Percentiles rank a stretch among this genome's conserved stretches.
phyloP scores from a whole-genome alignment of 2,888 invertebrate genomes.

The Calliopum simillimum region DNA sequence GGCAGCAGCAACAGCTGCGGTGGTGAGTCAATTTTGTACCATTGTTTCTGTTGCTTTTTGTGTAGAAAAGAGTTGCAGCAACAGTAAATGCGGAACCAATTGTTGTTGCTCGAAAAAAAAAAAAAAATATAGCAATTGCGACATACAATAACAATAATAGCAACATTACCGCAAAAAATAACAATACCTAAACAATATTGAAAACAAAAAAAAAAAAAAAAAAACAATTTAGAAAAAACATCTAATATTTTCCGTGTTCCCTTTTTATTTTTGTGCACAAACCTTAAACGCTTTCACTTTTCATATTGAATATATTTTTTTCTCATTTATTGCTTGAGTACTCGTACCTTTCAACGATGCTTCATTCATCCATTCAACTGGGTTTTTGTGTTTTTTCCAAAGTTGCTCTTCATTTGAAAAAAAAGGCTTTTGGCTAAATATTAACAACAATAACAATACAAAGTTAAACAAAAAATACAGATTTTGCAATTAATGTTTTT shows the following conservation, averaged over 20 bases:
- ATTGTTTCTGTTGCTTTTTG: neutral
- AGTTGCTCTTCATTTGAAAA: conserved; percentile 3
- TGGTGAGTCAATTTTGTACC: too few species aligned
- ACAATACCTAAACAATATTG: too few species aligned
- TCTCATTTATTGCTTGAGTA: too few species aligned
- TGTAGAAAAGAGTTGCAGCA: neutral
- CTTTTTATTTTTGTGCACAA: conserved; percentile 7
- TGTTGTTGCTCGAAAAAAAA: neutral
- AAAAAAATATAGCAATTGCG: neutral
- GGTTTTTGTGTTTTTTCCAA: neutral
- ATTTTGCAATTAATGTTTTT: conserved; percentile 12
- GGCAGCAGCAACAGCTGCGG: too few species aligned
- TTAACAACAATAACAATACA: neutral
- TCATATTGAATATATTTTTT: conserved; percentile 28
- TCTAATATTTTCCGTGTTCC: conserved; percentile 17
- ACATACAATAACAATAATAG: neutral
- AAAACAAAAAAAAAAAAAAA: neutral
- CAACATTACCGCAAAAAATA: neutral
- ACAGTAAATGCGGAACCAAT: conserved; percentile 10
- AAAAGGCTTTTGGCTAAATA: neutral
- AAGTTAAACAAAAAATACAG: neutral
- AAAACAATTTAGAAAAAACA: neutral
- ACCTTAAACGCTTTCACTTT: conserved; percentile 33
- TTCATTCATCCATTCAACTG: neutral
- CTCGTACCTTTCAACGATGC: too few species aligned